These are phyloP conservation scores for Leucoptera coffeella DNA, from an alignment of 2,888 invertebrate genomes.

Conservation along the genomic window DNA sequence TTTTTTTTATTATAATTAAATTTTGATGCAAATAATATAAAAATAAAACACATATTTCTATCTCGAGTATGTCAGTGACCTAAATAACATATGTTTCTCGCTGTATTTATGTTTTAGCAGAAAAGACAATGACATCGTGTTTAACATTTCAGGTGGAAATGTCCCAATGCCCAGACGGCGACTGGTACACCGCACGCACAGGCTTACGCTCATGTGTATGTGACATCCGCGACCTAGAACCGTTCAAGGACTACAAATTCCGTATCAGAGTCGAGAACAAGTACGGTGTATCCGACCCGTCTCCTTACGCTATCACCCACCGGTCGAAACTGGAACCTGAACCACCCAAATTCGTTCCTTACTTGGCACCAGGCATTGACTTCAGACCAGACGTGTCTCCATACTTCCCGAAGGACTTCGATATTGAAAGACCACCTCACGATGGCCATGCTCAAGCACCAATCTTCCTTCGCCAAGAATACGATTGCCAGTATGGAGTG, in stretches of 20 bases:
- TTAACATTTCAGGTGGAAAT: slow-evolving; percentile 62
- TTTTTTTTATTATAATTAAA: too few relatives aligned
- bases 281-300: slow-evolving; percentile 94
- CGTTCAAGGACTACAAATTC: slow-evolving; percentile 93
- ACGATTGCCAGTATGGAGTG: slow-evolving; percentile 85
- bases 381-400: slow-evolving; percentile 81
- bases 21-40: too few relatives aligned
- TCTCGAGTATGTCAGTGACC: too few relatives aligned
- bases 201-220: slow-evolving; percentile 85
- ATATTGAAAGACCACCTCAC: slow-evolving; percentile 78
- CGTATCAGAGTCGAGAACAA: slow-evolving; percentile 94
- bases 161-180: slow-evolving; percentile 85
- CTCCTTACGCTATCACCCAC: slow-evolving; percentile 81
- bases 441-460: slow-evolving; percentile 81
- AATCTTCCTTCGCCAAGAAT: slow-evolving; percentile 79
- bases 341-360: slow-evolving; percentile 72
- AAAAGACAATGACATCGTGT: not conserved
- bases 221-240: slow-evolving; percentile 84
- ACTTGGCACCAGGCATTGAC: slow-evolving; percentile 72
- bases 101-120: too few relatives aligned
- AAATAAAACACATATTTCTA: too few relatives aligned
- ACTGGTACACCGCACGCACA: slow-evolving; percentile 85
- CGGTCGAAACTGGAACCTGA: slow-evolving; percentile 73
- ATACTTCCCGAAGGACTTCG: slow-evolving; percentile 89
- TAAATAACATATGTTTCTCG: too few relatives aligned